Conservation (phyloP, 2,888 invertebrate species). For the Drepana falcataria region DNA sequence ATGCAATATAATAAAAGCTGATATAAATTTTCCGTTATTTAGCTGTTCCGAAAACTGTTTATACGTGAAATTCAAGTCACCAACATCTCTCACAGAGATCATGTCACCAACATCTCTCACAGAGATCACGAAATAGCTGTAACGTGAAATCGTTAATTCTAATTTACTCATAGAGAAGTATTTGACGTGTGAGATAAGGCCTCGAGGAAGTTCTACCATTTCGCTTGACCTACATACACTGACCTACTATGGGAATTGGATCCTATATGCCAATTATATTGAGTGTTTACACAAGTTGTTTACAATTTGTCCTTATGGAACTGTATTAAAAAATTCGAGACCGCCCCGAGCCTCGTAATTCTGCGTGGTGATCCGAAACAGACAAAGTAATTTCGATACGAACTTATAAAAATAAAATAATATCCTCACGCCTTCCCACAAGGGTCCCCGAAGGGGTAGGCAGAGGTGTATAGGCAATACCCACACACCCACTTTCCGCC, state of each 20-base stretch:
- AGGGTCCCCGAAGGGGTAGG: too few species aligned
- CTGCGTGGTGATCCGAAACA: too few species aligned
- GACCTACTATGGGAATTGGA: not conserved
- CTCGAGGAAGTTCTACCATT: not conserved
- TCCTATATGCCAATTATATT: not conserved
- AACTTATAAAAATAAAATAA: too few species aligned
- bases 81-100: too few species aligned
- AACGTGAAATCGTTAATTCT: too few species aligned
- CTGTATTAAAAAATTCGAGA: too few species aligned
- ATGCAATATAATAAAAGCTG: conserved; percentile 20
- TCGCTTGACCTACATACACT: not conserved
- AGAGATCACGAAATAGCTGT: not conserved
- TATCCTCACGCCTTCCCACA: too few species aligned
- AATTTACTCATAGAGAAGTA: not conserved
- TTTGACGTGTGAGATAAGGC: not conserved
- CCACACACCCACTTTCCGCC: too few species aligned
- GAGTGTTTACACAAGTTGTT: not conserved
- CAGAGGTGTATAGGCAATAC: too few species aligned
- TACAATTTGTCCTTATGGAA: not conserved
- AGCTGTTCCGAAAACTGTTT: not conserved
- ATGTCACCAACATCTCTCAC: too few species aligned
- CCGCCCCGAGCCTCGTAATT: not conserved
- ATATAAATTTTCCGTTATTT: not conserved
- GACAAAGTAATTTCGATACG: too few species aligned
- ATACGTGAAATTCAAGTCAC: too few species aligned